A percentile compares a stretch with the other conserved stretches of the same genome.
phyloP scores from a whole-genome alignment of 2,113 vertebrate genomes.

The Amphiprion ocellaris region DNA sequence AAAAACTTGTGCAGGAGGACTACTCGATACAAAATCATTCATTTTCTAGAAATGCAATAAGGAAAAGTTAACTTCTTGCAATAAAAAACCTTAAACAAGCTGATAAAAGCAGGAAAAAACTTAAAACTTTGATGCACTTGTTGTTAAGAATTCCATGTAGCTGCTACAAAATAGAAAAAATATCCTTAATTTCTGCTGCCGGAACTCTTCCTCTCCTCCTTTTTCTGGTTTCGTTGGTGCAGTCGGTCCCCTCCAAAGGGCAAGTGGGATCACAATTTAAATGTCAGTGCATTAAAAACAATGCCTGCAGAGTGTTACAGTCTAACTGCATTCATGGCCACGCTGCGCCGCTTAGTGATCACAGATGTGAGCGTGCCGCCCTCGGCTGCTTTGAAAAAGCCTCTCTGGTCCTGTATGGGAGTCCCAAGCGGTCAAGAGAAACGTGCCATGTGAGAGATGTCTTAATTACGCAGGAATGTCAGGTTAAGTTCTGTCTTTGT shows the following conservation, averaged over 20 bases:
- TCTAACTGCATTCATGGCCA: conserved; percentile 77
- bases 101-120: too few species aligned
- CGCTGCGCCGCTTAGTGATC: conserved; percentile 57
- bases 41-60: too few species aligned
- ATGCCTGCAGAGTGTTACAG: conserved; percentile 79
- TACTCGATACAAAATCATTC: too few species aligned
- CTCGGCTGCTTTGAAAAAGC: conserved; percentile 51
- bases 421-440: conserved; percentile 71
- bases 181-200: too few species aligned
- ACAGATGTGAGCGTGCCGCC: conserved; percentile 74
- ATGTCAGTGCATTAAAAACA: conserved; percentile 70
- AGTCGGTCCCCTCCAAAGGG: conserved; percentile 70
- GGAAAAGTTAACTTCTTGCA: too few species aligned
- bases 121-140: too few species aligned
- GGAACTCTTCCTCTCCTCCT: neutral
- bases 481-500: conserved; percentile 74
- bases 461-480: conserved; percentile 82
- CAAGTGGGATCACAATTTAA: conserved; percentile 85
- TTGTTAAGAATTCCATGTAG: too few species aligned
- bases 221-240: conserved; percentile 27
- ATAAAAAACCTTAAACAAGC: too few species aligned
- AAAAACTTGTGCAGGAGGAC: too few species aligned
- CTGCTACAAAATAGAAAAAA: too few species aligned
- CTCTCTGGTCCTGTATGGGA: conserved; percentile 57
- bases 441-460: conserved; percentile 75